These are phyloP conservation scores for Chymomyza costata DNA, from an alignment of 1,140 invertebrate genomes.

Conservation along the genomic window DNA sequence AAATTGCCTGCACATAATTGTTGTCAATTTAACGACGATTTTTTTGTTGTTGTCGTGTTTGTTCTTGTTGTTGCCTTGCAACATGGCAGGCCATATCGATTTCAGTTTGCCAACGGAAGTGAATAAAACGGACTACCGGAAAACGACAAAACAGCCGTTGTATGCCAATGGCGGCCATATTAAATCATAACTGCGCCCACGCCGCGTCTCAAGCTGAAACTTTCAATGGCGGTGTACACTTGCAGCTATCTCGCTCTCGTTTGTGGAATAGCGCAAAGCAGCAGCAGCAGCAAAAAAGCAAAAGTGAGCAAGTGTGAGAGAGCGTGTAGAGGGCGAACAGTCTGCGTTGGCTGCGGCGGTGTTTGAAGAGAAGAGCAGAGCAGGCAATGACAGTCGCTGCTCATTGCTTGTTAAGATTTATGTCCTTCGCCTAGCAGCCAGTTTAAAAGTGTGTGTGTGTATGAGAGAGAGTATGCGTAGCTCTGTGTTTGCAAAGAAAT, in stretches of 20 bases:
- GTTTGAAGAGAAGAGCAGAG: too few species aligned
- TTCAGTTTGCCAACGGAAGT: too few species aligned
- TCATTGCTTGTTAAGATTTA: slow-evolving; percentile 56
- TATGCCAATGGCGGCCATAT: slow-evolving; percentile 41
- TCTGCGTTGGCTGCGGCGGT: too few species aligned
- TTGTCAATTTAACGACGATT: slow-evolving; percentile 56
- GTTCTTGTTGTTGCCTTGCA: too few species aligned
- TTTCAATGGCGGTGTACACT: slow-evolving; percentile 48
- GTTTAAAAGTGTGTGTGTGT: slow-evolving; percentile 42
- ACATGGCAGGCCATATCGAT: too few species aligned
- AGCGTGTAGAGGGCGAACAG: slow-evolving; percentile 7
- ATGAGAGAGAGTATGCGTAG: background rate
- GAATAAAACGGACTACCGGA: too few species aligned
- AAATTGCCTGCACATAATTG: slow-evolving; percentile 63
- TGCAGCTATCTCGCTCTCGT: too few species aligned
- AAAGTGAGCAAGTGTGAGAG: slow-evolving; percentile 4
- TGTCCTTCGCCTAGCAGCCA: slow-evolving; percentile 35
- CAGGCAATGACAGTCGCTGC: slow-evolving; percentile 7
- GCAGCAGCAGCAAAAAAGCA: too few species aligned
- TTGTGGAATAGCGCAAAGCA: too few species aligned
- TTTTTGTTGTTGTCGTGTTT: too few species aligned
- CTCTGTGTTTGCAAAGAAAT: slow-evolving; percentile 36
- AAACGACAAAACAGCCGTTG: too few species aligned
- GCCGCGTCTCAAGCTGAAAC: slow-evolving; percentile 43
- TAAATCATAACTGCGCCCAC: slow-evolving; percentile 48